phyloP scores from a whole-genome alignment of 2,888 invertebrate genomes.

The Lacanobia wlatinum region DNA sequence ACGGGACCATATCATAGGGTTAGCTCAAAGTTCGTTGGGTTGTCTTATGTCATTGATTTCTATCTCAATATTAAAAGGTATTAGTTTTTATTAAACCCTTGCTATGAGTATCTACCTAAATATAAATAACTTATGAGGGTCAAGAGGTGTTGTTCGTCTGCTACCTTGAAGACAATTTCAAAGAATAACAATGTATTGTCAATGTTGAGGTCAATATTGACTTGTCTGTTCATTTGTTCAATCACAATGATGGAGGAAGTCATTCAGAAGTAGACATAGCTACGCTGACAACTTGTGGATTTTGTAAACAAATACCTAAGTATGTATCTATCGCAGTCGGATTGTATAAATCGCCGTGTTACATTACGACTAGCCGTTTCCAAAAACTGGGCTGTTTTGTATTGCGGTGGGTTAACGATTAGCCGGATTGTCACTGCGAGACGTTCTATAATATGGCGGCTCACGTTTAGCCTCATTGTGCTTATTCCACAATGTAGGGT shows the following conservation, averaged over 20 bases:
- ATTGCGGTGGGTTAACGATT: too few relatives aligned
- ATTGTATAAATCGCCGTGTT: too few relatives aligned
- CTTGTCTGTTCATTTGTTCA: constrained; percentile 35
- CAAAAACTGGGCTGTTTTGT: too few relatives aligned
- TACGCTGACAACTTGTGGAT: constrained; percentile 8
- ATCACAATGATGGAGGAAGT: constrained; percentile 40
- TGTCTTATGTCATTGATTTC: neutral
- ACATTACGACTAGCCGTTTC: too few relatives aligned
- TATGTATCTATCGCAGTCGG: too few relatives aligned
- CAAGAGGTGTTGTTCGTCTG: constrained; percentile 12
- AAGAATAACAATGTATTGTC: constrained; percentile 44
- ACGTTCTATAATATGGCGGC: too few relatives aligned
- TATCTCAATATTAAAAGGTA: neutral
- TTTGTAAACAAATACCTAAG: neutral
- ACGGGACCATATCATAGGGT: neutral
- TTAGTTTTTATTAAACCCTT: neutral
- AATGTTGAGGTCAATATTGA: constrained; percentile 48
- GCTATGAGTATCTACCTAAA: neutral
- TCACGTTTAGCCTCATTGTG: too few relatives aligned
- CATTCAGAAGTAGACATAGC: constrained; percentile 18
- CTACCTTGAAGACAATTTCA: constrained; percentile 29
- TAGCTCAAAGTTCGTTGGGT: neutral
- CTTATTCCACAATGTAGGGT: too few relatives aligned
- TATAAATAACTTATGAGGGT: constrained; percentile 34
- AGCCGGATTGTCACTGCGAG: too few relatives aligned